These are phyloP conservation scores for Argyresthia goedartella DNA, from an alignment of 2,888 invertebrate species.

Conservation along the genomic window DNA sequence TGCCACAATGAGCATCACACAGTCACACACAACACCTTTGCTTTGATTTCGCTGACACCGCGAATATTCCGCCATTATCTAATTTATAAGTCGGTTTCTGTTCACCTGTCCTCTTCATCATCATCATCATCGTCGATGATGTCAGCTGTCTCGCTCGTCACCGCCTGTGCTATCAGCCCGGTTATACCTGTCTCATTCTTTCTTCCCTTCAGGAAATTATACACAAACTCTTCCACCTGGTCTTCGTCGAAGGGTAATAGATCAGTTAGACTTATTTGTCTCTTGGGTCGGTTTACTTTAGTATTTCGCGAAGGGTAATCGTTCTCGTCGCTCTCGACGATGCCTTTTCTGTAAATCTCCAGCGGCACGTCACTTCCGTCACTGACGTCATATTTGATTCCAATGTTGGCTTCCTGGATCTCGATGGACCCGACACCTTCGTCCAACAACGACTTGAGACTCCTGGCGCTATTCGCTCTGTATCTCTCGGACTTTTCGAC, in stretches of 20 bases:
- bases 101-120: conserved; percentile 33
- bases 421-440: conserved; percentile 61
- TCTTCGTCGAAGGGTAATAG: conserved; percentile 56
- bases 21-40: too few species aligned
- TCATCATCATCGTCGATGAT: conserved; percentile 18
- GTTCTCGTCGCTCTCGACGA: conserved; percentile 67
- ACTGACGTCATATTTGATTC: conserved; percentile 70
- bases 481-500: conserved; percentile 25
- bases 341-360: conserved; percentile 72
- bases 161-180: conserved; percentile 47
- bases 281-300: conserved; percentile 28
- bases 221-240: conserved; percentile 49
- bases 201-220: conserved; percentile 43
- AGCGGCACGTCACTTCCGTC: conserved; percentile 61
- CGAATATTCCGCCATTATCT: background rate
- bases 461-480: conserved; percentile 41
- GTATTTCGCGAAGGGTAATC: conserved; percentile 27
- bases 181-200: conserved; percentile 51
- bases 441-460: conserved; percentile 46
- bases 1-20: conserved; percentile 4
- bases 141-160: conserved; percentile 40
- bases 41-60: too few species aligned
- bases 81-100: background rate
- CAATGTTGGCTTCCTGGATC: conserved; percentile 70
- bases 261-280: conserved; percentile 54